Conservation (phyloP, 2,113 vertebrate genomes). For the Dasyornis broadbenti region DNA sequence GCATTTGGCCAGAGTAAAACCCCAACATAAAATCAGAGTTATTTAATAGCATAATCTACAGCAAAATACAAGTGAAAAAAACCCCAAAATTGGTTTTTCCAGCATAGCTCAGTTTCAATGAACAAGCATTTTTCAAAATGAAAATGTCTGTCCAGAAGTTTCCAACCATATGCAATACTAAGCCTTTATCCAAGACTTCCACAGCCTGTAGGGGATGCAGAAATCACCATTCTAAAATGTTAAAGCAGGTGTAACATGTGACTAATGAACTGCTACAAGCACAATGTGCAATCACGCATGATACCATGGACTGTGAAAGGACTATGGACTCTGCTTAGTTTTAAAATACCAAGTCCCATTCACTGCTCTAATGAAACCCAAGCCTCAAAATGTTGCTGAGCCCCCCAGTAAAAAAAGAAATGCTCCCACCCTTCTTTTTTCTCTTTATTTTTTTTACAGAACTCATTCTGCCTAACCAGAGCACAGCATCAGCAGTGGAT, state of each 20-base stretch:
- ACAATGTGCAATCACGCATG: neutral
- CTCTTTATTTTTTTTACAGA: neutral
- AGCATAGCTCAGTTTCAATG: neutral
- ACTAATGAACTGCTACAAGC: neutral
- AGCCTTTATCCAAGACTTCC: neutral
- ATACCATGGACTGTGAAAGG: neutral
- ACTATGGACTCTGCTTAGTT: neutral
- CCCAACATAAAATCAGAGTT: neutral
- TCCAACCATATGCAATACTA: neutral
- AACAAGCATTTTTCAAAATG: neutral
- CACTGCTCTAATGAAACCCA: neutral
- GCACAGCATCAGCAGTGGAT: neutral
- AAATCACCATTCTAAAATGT: neutral
- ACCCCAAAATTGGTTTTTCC: neutral
- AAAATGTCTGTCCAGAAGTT: neutral
- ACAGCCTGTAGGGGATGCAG: neutral
- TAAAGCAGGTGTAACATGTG: neutral
- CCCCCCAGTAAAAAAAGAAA: neutral
- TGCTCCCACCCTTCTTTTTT: rapidly evolving
- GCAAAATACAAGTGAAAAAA: neutral
- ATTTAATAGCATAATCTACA: neutral
- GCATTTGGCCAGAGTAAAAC: too few relatives aligned
- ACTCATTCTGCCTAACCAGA: neutral
- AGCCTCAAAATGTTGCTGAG: neutral
- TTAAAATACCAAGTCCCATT: neutral